These are phyloP conservation scores for Australoheros scitulus DNA, from an alignment of 2,113 vertebrate species.

Conservation along the genomic window DNA sequence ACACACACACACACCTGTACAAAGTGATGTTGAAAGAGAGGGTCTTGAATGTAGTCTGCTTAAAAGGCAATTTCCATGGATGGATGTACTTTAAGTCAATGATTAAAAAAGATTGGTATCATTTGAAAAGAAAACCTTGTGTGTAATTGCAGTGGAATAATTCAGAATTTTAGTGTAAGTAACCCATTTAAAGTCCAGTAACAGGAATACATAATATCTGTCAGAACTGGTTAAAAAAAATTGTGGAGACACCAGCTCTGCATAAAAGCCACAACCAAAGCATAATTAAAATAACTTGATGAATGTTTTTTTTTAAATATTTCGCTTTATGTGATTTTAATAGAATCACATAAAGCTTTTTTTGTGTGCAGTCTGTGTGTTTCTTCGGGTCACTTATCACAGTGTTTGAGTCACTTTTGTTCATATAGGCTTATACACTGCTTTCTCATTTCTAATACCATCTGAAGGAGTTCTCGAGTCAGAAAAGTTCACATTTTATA, in stretches of 20 bases:
- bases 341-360: neutral
- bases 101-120: neutral
- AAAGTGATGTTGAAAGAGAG: neutral
- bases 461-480: neutral
- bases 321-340: neutral
- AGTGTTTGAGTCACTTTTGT: neutral
- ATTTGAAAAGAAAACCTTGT: neutral
- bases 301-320: accelerated
- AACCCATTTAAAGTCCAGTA: neutral
- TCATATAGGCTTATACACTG: no score
- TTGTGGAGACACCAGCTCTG: accelerated
- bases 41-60: neutral
- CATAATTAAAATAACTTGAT: neutral
- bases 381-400: neutral
- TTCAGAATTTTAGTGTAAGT: neutral
- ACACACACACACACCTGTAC: neutral
- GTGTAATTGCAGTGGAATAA: neutral
- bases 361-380: no score
- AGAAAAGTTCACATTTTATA: neutral
- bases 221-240: neutral
- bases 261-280: neutral
- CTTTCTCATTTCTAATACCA: no score
- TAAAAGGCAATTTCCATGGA: neutral
- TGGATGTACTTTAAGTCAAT: neutral
- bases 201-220: neutral